Percentiles rank a stretch among this genome's conserved stretches.
phyloP scores from a whole-genome alignment of 2,113 vertebrate genomes.

The Chinchilla lanigera region DNA sequence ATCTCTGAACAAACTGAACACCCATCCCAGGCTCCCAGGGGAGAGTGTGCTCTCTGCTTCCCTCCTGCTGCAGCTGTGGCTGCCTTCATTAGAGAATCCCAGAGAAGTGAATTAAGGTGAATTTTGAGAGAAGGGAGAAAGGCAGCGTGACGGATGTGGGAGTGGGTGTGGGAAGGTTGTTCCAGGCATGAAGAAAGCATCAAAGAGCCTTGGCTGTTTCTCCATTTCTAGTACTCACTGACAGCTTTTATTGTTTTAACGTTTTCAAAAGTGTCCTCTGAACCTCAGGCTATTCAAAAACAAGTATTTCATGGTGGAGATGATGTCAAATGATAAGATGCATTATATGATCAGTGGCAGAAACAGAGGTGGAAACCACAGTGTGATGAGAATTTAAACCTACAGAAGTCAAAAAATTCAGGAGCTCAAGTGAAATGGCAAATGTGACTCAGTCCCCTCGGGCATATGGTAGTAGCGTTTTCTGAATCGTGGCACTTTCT shows the following conservation, averaged over 20 bases:
- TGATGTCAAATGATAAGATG: constrained; percentile 48
- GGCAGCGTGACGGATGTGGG: constrained; percentile 59
- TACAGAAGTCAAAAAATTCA: constrained; percentile 70
- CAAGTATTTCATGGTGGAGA: constrained; percentile 54
- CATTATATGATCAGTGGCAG: constrained; percentile 25
- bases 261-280: constrained; percentile 68
- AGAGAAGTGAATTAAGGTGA: constrained; percentile 80
- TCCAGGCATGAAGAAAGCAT: constrained; percentile 66
- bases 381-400: constrained; percentile 71
- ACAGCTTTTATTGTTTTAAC: constrained; percentile 77
- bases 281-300: constrained; percentile 58
- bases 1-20: neutral
- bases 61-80: neutral
- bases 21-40: neutral
- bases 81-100: constrained; percentile 60
- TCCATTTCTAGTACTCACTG: constrained; percentile 51
- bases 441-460: constrained; percentile 44
- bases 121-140: constrained; percentile 55
- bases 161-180: constrained; percentile 73
- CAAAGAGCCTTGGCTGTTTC: constrained; percentile 61
- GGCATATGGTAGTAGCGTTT: constrained; percentile 43
- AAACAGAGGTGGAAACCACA: neutral
- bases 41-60: neutral
- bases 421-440: constrained; percentile 6
- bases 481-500: constrained; percentile 57